Evolutionary conservation across 2,797 vertebrate species (phyloP).

Genomic region (Mastacembelus armatus): DNA sequence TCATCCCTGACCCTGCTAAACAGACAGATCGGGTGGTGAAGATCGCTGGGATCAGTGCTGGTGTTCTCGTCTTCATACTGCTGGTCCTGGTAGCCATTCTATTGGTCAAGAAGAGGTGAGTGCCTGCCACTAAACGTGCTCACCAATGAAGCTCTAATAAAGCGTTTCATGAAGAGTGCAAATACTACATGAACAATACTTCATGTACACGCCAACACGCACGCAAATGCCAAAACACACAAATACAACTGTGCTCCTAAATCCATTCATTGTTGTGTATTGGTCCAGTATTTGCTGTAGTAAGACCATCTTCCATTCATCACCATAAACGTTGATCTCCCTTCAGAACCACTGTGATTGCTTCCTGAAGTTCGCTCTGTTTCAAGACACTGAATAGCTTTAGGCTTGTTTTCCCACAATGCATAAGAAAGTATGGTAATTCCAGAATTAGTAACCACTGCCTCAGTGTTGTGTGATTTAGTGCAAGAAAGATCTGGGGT

Average conservation of each 20-base stretch:
- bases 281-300: slow-evolving; percentile 62
- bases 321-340: slow-evolving; percentile 80
- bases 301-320: slow-evolving; percentile 78
- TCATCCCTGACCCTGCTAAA: slow-evolving; percentile 97
- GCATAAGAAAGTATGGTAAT: background rate
- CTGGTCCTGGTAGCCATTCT: slow-evolving; percentile 95
- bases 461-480: slow-evolving; percentile 22
- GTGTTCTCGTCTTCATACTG: slow-evolving; percentile 94
- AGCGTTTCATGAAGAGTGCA: background rate
- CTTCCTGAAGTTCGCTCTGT: slow-evolving; percentile 18
- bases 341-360: slow-evolving; percentile 61
- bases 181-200: slow-evolving; percentile 6
- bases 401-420: slow-evolving; percentile 27
- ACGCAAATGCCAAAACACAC: slow-evolving; percentile 36
- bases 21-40: slow-evolving; percentile 98
- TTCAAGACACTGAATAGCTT: slow-evolving; percentile 1
- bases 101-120: slow-evolving; percentile 98
- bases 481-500: slow-evolving; percentile 26
- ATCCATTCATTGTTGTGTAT: slow-evolving; percentile 66
- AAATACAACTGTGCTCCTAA: slow-evolving; percentile 37
- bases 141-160: slow-evolving; percentile 5
- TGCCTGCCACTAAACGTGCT: slow-evolving; percentile 15
- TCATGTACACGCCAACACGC: slow-evolving; percentile 20
- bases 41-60: slow-evolving; percentile 97
- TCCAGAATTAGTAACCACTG: slow-evolving; percentile 24